Base-by-base conservation (phyloP, 2,888 invertebrate species). In the Caenorhabditis macrosperma region DNA sequence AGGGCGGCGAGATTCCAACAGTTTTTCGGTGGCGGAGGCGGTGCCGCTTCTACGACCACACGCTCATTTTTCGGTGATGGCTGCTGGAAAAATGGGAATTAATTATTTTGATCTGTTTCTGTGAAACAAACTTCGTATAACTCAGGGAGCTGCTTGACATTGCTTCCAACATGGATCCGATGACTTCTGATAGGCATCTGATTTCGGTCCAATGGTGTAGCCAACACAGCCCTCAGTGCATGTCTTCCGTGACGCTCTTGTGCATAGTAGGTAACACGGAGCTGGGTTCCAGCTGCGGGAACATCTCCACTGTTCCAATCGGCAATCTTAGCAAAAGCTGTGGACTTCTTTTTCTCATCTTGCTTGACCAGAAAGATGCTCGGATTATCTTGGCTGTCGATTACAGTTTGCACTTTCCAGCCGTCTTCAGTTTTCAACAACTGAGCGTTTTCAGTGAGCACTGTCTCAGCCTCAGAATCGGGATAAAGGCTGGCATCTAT, bases 211-310 rank as follows among this genome's bases (percentile, higher is more conserved):
- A 85, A 63, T 9, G 78, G 76, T 0, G 84, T 86, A 2, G 85
- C 79, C 12, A 87, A 35, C 2, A 87, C 81, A 6, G 83, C 85
- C 35, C 86, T 64, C 76, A 81, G 72, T 10, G 76, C 76, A 59
- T 86, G 84, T 44, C 83, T 83, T n/a, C 69, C 68, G 50, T 87
- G 81, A 10, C 87, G 81, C 17, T 82, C 54, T 54, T 87, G 87
- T n/a, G 24, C 33, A 24, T 64, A 64, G 26, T 64, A 64, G 1
- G 72, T 64, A 5, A 72, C 57, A 35, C 72, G 72, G 28, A 63
- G 54, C n/a, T 35, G 55, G 3, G 35, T 77, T 54, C 77, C 71
- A 24, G 68, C 64, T 0, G 82, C 78, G 7, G 85, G 83, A 2
- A 64, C 50, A 10, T 84, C 84, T 15, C 72, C 72, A 10, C 80